Base-by-base conservation (phyloP, 2,888 invertebrate genomes). In the Eucriotettix oculatus region DNA sequence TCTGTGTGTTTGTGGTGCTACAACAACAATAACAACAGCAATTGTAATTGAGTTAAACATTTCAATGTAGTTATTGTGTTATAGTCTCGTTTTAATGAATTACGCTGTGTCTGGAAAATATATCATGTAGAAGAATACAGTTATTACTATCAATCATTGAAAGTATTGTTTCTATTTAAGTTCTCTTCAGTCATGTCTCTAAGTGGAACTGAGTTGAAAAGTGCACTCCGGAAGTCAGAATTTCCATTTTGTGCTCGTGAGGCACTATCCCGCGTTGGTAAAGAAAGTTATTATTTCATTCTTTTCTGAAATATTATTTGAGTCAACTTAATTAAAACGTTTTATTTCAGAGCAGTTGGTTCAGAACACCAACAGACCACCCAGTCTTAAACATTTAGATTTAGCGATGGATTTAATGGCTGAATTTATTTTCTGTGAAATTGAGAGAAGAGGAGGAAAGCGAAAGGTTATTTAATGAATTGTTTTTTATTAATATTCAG, bases 381-480 rank as follows among this genome's bases (percentile, higher is more conserved):
- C 78, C 11, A 78, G 74, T 43, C 75, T 79, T 62, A 85, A 86
- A 69, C 83, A 85, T 65, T 74, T 85, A 68, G 84, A 88, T 67
- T 74, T 86, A 57, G 85, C 86, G 1, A 82, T 87, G 76, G 90
- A 89, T 66, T 74, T 91, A 10, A 90, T 90, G 73, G 81, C 88
- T 0, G 90, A 91, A 71, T 90, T 89, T 69, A 81, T 91, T 16
- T 91, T 91, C 68, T 84, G 85, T 64, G 90, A 91, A 71, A 78
- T 83, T 0, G 85, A 86, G 61, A 77, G 84, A 17, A 78, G 85
- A 44, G 75, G 74, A 60, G 70, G 71, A 48, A 79, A 82, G 1
- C 80, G 67, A 60, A 68, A 68, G 64, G 70, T 71, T 65, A 56
- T 56, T 48, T 48, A 48, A 48, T 48, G 2, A 48, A 7, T 5